Percentiles rank a stretch among this genome's conserved stretches.
phyloP scores from a whole-genome alignment of 2,797 vertebrate genomes.

The Cryptoblepharus egeriae region DNA sequence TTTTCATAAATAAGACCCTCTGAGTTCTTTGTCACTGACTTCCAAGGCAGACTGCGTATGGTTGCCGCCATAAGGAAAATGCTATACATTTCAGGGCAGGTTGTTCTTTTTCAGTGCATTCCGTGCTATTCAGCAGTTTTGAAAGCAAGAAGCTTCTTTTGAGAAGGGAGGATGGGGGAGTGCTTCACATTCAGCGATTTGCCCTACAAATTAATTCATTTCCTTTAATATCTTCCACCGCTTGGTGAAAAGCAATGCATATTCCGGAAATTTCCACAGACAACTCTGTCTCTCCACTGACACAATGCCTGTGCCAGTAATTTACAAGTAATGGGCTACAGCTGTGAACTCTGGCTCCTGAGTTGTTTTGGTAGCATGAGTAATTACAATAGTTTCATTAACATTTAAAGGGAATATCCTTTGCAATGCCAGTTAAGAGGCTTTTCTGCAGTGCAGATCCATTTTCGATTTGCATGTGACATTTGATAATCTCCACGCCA shows the following conservation, averaged over 20 bases:
- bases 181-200: conserved; percentile 36
- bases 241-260: conserved; percentile 60
- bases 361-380: conserved; percentile 79
- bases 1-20: not conserved
- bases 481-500: conserved; percentile 78
- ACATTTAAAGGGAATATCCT: conserved; percentile 81
- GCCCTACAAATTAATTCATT: conserved; percentile 52
- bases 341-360: conserved; percentile 77
- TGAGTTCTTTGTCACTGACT: not conserved
- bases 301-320: conserved; percentile 66
- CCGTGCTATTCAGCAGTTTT: conserved; percentile 58
- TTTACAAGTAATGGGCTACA: conserved; percentile 78
- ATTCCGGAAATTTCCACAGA: conserved; percentile 68
- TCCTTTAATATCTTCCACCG: conserved; percentile 49
- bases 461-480: conserved; percentile 81
- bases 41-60: not conserved
- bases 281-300: conserved; percentile 69
- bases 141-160: conserved; percentile 19
- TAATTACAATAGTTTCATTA: conserved; percentile 84
- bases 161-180: not conserved
- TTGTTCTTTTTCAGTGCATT: conserved; percentile 48
- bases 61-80: not conserved
- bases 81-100: conserved; percentile 43
- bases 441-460: conserved; percentile 70
- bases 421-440: conserved; percentile 75